These are phyloP conservation scores for Pterostichus niger DNA, from an alignment of 2,888 invertebrate genomes.

Conservation along the genomic window DNA sequence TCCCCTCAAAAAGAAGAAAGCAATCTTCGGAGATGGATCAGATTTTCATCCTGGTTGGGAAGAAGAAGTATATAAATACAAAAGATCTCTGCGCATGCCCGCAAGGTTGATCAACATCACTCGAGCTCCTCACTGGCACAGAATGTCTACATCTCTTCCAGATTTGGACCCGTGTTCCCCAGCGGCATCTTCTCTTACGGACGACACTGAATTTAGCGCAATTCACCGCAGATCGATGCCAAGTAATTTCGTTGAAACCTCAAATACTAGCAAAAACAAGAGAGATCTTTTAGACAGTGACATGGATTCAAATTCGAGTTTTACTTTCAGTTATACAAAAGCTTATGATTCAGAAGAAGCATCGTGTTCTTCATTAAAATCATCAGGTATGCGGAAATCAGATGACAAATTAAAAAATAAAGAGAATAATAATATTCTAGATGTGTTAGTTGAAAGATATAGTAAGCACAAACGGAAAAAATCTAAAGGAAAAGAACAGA, in stretches of 20 bases:
- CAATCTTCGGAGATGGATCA: constrained; percentile 85
- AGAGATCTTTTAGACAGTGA: constrained; percentile 81
- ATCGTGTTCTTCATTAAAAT: constrained; percentile 83
- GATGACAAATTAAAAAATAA: constrained; percentile 74
- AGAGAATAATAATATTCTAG: constrained; percentile 82
- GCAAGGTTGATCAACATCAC: constrained; percentile 89
- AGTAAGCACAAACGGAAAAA: constrained; percentile 80
- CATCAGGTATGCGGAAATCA: constrained; percentile 76
- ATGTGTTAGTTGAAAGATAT: constrained; percentile 84
- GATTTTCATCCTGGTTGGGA: constrained; percentile 90
- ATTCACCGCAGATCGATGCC: constrained; percentile 47
- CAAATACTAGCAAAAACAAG: constrained; percentile 73
- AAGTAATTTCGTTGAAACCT: constrained; percentile 30
- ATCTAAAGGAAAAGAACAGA: constrained; percentile 80
- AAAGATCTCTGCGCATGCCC: constrained; percentile 90
- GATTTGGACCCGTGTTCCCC: constrained; percentile 89
- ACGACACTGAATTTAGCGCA: constrained; percentile 73
- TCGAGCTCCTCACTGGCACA: constrained; percentile 84
- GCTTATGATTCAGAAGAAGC: constrained; percentile 85
- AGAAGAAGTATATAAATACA: constrained; percentile 90
- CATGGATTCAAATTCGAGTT: constrained; percentile 84
- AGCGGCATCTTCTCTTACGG: constrained; percentile 83
- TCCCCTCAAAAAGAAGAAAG: constrained; percentile 77
- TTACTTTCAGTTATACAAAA: constrained; percentile 78
- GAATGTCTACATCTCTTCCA: constrained; percentile 87